A percentile compares a stretch with the other conserved stretches of the same genome.
These are phyloP conservation scores for Catamblyrhynchus diadema DNA, from an alignment of 2,797 vertebrate species.

Conservation along the genomic window DNA sequence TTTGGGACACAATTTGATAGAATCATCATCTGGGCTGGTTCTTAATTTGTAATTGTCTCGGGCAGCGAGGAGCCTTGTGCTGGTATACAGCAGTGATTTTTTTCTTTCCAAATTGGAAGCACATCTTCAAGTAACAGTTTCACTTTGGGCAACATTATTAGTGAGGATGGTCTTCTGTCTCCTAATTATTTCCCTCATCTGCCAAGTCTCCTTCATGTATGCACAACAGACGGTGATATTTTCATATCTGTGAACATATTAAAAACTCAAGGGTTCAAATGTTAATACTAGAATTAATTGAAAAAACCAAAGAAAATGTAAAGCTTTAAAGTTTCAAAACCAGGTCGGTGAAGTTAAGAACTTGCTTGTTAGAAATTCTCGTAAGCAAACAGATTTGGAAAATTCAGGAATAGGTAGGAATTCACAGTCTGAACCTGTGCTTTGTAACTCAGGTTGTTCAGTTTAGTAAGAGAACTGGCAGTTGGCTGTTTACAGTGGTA, in stretches of 20 bases:
- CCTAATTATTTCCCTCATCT: neutral
- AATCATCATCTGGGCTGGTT: neutral
- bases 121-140: neutral
- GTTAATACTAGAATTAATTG: neutral
- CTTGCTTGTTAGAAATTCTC: neutral
- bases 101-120: neutral
- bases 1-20: neutral
- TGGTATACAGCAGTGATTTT: neutral
- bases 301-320: neutral
- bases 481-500: neutral
- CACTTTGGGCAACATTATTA: neutral
- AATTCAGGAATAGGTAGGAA: neutral
- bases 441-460: neutral
- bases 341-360: neutral
- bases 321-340: neutral
- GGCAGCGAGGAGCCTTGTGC: neutral
- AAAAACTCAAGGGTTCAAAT: neutral
- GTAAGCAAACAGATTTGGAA: neutral
- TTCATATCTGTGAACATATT: neutral
- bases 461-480: neutral
- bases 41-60: neutral
- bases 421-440: neutral
- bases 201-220: neutral
- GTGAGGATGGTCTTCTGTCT: neutral
- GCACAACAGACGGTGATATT: neutral